phyloP scores from a whole-genome alignment of 2,888 invertebrate genomes.

The Luffia ferchaultella region DNA sequence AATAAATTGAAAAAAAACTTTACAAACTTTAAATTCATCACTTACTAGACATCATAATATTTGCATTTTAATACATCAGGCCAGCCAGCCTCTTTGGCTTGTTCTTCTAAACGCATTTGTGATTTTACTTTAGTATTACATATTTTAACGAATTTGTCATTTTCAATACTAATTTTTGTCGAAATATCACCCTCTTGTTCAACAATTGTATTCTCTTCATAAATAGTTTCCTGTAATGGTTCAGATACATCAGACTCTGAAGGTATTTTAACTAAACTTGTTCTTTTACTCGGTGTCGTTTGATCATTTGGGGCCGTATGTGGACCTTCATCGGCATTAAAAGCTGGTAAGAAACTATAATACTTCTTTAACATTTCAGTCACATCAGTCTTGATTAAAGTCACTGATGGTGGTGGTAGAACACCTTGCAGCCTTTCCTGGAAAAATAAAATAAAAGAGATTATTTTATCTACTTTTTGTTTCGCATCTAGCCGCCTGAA shows the following conservation, averaged over 20 bases:
- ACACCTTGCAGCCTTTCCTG: conserved; percentile 73
- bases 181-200: not conserved
- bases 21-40: conserved; percentile 27
- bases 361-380: conserved; percentile 70
- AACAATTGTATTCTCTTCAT: not conserved
- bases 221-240: not conserved
- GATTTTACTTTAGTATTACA: conserved; percentile 12
- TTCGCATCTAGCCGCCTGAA: no score
- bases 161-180: no score
- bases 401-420: conserved; percentile 74
- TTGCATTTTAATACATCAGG: conserved; percentile 69
- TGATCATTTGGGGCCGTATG: conserved; percentile 25
- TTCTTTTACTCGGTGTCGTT: conserved; percentile 45
- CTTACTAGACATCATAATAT: conserved; percentile 78
- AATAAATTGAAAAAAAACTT: no score
- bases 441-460: conserved; percentile 24
- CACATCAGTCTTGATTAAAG: conserved; percentile 71
- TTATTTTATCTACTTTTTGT: no score
- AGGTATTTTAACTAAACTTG: conserved; percentile 47
- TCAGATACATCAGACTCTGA: conserved; percentile 17
- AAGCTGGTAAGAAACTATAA: conserved; percentile 58
- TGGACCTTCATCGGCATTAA: conserved; percentile 39
- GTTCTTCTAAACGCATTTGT: conserved; percentile 35
- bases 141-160: no score
- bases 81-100: conserved; percentile 57